Conservation (phyloP, 1,140 invertebrate species). For the Aphaenogaster floridana region DNA sequence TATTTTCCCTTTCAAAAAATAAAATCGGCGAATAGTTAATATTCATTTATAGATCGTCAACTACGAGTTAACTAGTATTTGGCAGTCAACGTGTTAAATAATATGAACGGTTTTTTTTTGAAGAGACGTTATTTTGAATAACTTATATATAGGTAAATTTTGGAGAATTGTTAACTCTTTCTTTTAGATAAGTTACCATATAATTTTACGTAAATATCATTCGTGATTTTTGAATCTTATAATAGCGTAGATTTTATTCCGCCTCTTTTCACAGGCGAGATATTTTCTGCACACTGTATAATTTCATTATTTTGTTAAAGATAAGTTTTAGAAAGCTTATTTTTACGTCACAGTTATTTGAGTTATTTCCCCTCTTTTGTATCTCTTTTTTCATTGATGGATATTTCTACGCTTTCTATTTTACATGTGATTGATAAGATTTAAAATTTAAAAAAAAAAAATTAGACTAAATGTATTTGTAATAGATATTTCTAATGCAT, state of each 20-base stretch:
- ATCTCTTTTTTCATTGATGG: no score
- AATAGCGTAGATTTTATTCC: not conserved
- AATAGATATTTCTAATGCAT: not conserved
- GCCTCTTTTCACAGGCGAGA: not conserved
- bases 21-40: no score
- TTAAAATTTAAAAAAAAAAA: not conserved
- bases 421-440: not conserved
- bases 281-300: not conserved
- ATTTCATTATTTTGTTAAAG: not conserved
- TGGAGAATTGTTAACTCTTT: not conserved
- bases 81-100: not conserved
- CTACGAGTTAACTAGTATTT: no score
- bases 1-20: no score
- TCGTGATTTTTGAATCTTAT: not conserved
- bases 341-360: not conserved
- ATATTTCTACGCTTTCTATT: slow-evolving; percentile 13
- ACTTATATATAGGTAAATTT: not conserved
- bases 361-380: no score
- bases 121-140: not conserved
- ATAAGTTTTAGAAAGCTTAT: not conserved
- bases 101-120: not conserved
- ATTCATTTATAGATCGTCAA: no score
- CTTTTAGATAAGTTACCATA: not conserved
- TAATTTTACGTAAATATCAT: not conserved
- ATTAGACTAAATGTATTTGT: not conserved